Base-by-base conservation (phyloP, 2,888 invertebrate species). In the Drosophila barbarae region DNA sequence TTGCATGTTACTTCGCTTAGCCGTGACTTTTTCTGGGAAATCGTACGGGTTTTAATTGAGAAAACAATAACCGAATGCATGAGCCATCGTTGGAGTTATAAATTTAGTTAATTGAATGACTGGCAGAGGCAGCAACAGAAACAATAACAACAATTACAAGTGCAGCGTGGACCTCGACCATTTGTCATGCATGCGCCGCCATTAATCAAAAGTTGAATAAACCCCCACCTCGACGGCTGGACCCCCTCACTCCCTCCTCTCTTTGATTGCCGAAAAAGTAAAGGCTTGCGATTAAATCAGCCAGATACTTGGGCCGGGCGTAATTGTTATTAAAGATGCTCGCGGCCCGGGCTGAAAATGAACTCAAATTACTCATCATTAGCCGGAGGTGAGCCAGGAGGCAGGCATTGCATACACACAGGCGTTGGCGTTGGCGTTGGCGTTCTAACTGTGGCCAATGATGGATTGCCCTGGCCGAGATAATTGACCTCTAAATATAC, bases 181-280 rank as follows among this genome's bases (percentile, higher is more conserved):
- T 83, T 83, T 83, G 71, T 80, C 83, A 77, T 72, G 77, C 66
- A 70, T 57, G 67, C 56, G 83, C 72, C 56, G 83, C 72, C 72
- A 81, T 81, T 83, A 81, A 81, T 81, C 83, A 81, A 77, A 80
- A 76, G 80, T 80, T 81, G 76, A 81, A 83, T 68, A 77, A 77
- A 73, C 53, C 53, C 63, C 23, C 15, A 34, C 21, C n/a, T n/a
- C 32, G 30, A 18, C 39, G 9, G 23, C 30, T 13, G 10, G 30
- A 30, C 30, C 30, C 30, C 9, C 28, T 28, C 28, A 2, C 0
- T 10, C 30, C 9, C 30, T 0, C 2, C 26, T 36, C 36, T 10
- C 36, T 15, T 36, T 36, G 23, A 12, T 39, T 7, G 26, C 60
- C 60, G 28, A 51, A 50, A 66, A 61, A 28, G 42, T 36, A 64